Percentiles rank a stretch among this genome's conserved stretches.
Conservation (phyloP, 2,797 vertebrate genomes). For the Gadopsis marmoratus region DNA sequence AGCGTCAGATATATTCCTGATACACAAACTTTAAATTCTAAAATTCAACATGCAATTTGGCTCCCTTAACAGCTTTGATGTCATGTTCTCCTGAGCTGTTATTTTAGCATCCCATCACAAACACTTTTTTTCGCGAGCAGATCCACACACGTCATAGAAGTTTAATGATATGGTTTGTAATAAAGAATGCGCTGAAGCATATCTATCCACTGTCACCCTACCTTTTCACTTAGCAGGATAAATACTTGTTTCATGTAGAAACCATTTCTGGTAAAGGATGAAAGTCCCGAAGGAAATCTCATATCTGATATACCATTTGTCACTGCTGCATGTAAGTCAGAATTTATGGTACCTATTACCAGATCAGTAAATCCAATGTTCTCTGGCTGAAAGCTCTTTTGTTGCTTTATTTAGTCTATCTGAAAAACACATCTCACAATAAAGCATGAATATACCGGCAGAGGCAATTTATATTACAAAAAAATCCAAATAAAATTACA, state of each 20-base stretch:
- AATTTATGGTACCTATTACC: slow-evolving; percentile 85
- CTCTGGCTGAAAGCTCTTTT: slow-evolving; percentile 80
- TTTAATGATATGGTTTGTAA: slow-evolving; percentile 64
- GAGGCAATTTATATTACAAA: slow-evolving; percentile 70
- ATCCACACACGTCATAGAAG: slow-evolving; percentile 44
- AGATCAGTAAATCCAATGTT: slow-evolving; percentile 82
- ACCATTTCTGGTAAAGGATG: slow-evolving; percentile 77
- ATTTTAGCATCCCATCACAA: slow-evolving; percentile 62
- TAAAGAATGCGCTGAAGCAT: slow-evolving; percentile 51
- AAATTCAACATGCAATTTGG: slow-evolving; percentile 48
- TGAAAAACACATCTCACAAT: slow-evolving; percentile 76
- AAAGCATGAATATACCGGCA: slow-evolving; percentile 70
- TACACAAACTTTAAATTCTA: slow-evolving; percentile 37
- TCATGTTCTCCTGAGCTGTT: slow-evolving; percentile 33
- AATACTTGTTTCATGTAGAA: slow-evolving; percentile 75
- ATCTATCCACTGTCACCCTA: slow-evolving; percentile 57
- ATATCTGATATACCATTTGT: slow-evolving; percentile 82
- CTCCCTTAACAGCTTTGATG: slow-evolving; percentile 49
- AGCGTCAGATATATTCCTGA: slow-evolving; percentile 13
- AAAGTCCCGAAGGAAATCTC: slow-evolving; percentile 80
- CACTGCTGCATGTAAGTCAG: slow-evolving; percentile 78
- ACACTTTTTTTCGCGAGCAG: slow-evolving; percentile 44
- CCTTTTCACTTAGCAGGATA: slow-evolving; percentile 79
- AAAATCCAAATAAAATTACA: slow-evolving; percentile 70
- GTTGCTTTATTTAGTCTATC: slow-evolving; percentile 83